Evolutionary conservation across 64 coral and sea anemone species (phyloP).

Genomic region (Montipora capricornis): DNA sequence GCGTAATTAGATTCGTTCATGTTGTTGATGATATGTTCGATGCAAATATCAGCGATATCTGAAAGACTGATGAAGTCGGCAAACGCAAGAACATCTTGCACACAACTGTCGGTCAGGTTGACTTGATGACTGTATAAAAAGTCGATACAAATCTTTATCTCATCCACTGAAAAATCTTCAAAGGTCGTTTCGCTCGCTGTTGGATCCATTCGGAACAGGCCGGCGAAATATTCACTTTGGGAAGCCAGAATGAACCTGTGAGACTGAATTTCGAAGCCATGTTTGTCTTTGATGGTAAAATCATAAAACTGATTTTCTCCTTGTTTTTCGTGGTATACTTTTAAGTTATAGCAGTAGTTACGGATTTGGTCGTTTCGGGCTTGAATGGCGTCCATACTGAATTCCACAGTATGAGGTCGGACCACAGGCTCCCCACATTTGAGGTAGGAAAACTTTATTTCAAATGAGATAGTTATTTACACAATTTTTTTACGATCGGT

Average conservation of each 20-base stretch:
- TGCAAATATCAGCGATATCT: constrained; percentile 20
- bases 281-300: constrained; percentile 32
- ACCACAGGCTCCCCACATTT: too few species aligned
- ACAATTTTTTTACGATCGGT: too few species aligned
- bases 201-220: background rate
- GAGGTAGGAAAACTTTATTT: too few species aligned
- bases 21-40: background rate
- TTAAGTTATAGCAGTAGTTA: constrained; percentile 19
- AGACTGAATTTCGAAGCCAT: constrained; percentile 20
- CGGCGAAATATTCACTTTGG: constrained; percentile 49
- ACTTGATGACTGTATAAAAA: background rate
- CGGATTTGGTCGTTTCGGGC: background rate
- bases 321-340: background rate
- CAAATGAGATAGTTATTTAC: too few species aligned
- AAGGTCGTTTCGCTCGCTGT: constrained; percentile 11
- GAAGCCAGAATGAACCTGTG: constrained; percentile 52
- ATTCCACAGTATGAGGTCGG: too few species aligned
- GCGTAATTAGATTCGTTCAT: constrained; percentile 5
- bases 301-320: constrained; percentile 39
- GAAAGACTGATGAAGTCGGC: constrained; percentile 2
- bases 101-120: background rate
- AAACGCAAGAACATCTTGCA: constrained; percentile 28
- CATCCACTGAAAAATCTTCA: constrained; percentile 1
- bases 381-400: background rate
- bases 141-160: constrained; percentile 32